Evolutionary conservation across 2,113 vertebrate species (phyloP), one percentile per base, ranked within the genome.

Genomic region (Aix galericulata): DNA sequence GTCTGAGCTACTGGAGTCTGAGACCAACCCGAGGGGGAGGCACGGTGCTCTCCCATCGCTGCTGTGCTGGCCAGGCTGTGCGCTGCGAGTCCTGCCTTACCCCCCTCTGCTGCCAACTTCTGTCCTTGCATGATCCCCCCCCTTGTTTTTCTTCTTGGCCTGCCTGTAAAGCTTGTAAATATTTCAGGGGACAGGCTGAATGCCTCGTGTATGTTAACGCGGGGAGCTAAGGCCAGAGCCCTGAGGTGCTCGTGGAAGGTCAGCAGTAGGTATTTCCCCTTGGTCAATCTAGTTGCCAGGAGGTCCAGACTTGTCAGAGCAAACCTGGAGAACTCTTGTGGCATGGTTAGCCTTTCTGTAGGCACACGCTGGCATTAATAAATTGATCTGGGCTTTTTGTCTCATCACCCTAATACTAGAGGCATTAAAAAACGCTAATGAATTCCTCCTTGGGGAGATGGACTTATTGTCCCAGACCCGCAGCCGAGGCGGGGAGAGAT

Each of bases 101-200:
- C 4, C 32, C 2, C 0, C 42, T n/a, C 69, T 71, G 31, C n/a
- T 48, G 56, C 27, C 52, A 85, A 11, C 59, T 76, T 25, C 52
- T 13, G 9, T 22, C 68, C 69, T 55, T 50, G 4, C 9, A 17
- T n/a, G 17, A 21, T 40, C 13, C 16, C 6, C 17, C 27, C 8
- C 27, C 11, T 38, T 0, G 0, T 23, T 74, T 69, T 69, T 34
- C 3, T 25, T 34, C 31, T 59, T 6, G 0, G 38, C 15, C 27
- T 17, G 20, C 36, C 64, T 77, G 63, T 50, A 52, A n/a, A 66
- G 48, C 36, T 9, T 62, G 50, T 32, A 31, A 71, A 18, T 56
- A 1, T 62, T 66, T 52, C 2, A 21, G 46, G 76, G 59, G 32
- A 34, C 2, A 10, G 53, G 27, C 62, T 34, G 32, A 6, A 25